Percentiles rank a stretch among this genome's conserved stretches.
Conservation (phyloP, 2,888 invertebrate species). For the Charanyca ferruginea region DNA sequence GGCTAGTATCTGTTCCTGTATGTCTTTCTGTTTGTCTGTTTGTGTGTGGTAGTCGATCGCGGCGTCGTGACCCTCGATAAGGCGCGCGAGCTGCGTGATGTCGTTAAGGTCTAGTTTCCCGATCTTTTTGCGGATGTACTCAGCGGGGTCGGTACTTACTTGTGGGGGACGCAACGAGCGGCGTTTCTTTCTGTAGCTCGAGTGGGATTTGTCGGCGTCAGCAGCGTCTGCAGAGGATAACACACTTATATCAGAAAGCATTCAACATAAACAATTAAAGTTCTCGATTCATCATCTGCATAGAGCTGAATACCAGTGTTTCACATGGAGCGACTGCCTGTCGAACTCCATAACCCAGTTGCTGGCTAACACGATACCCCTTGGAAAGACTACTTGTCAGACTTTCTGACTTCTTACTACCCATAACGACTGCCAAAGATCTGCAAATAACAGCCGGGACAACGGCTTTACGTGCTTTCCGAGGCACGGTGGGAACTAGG, state of each 20-base stretch:
- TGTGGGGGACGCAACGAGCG: slow-evolving; percentile 80
- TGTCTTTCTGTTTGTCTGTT: slow-evolving; percentile 76
- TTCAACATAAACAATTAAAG: background rate
- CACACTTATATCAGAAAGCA: slow-evolving; percentile 5
- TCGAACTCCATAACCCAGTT: no score
- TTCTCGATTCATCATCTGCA: no score
- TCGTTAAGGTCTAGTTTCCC: slow-evolving; percentile 85
- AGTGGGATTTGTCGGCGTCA: slow-evolving; percentile 83
- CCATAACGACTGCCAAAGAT: no score
- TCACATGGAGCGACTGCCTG: no score
- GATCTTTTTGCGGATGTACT: slow-evolving; percentile 83
- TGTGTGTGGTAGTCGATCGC: slow-evolving; percentile 63
- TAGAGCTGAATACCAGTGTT: no score
- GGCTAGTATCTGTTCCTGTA: slow-evolving; percentile 85
- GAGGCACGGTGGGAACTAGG: no score
- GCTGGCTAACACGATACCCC: no score
- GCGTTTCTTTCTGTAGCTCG: slow-evolving; percentile 84
- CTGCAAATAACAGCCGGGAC: no score
- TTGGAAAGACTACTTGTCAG: no score
- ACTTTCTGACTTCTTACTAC: no score
- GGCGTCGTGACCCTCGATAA: slow-evolving; percentile 84
- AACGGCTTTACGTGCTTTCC: no score
- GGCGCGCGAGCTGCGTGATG: slow-evolving; percentile 82
- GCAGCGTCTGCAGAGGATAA: slow-evolving; percentile 75
- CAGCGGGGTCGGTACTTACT: slow-evolving; percentile 87